Base-by-base conservation (phyloP, 2,888 invertebrate genomes). In the Lordiphosa andalusiaca region DNA sequence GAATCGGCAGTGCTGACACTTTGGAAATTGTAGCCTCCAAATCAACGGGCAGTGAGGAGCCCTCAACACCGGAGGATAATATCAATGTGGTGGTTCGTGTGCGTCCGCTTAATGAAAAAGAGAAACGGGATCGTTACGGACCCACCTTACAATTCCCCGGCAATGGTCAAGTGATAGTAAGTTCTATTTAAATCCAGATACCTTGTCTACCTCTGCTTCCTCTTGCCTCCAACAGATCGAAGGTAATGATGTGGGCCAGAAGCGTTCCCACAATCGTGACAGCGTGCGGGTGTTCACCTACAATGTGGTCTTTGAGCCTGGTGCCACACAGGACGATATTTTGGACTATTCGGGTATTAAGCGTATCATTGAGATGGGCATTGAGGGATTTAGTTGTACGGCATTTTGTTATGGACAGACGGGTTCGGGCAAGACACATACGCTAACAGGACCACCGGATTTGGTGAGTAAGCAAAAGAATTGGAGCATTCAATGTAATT, bases 371-470 rank as follows among this genome's bases (percentile, higher is more conserved):
- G 96, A 97, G 88, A 97, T 98, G 96, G 95, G 97, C 0, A 93
- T 98, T 36, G 96, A 97, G 87, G 98, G 98, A 19, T 98, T 97
- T 89, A 94, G 95, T 30, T 96, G 97, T 86, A 98, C 98, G 0
- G 95, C 95, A 23, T 96, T 98, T 68, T 98, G 98, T 87, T 98
- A 98, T 90, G 98, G 98, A 1, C 98, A 98, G 90, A 98, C 98
- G 0, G 98, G 98, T 40, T 97, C 97, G 72, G 98, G 98, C 4
- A 98, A 98, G 90, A 98, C 98, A 0, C 97, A 98, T 88, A 98
- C 98, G 0, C 92, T 98, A 53, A 98, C 98, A 0, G 98, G 98
- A 67, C 96, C 96, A 9, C 96, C 96, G 0, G 94, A 94, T 74
- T 90, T 96, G 91, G 96, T 96, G 89, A 91, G 91, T 19, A 9